Conservation (phyloP, 2,888 invertebrate species). For the Labia minor region DNA sequence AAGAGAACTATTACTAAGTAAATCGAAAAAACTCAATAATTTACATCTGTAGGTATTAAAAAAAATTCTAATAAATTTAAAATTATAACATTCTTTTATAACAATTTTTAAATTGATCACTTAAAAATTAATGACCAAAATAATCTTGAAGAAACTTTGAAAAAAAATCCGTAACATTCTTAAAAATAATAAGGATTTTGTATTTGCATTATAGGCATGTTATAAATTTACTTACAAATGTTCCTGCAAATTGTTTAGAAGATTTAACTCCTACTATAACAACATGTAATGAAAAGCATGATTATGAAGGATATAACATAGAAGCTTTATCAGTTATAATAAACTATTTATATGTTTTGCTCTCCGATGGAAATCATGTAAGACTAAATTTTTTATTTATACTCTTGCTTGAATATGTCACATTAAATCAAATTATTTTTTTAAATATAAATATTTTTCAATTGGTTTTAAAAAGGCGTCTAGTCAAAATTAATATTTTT, state of each 20-base stretch:
- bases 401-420: not conserved
- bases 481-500: too few relatives aligned
- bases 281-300: constrained; percentile 37
- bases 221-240: constrained; percentile 71
- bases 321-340: constrained; percentile 63
- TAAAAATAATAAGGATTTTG: too few relatives aligned
- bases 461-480: too few relatives aligned
- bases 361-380: constrained; percentile 39
- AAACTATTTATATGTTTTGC: constrained; percentile 52
- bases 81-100: too few relatives aligned
- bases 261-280: constrained; percentile 52
- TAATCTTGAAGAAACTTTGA: too few relatives aligned
- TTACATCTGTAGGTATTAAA: constrained; percentile 43
- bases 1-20: constrained; percentile 54
- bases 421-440: too few relatives aligned
- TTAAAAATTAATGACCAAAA: too few relatives aligned
- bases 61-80: not conserved
- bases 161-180: too few relatives aligned
- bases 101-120: too few relatives aligned
- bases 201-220: constrained; percentile 62
- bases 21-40: constrained; percentile 52
- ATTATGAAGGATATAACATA: constrained; percentile 65
- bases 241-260: constrained; percentile 62
- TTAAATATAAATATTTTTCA: too few relatives aligned
- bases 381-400: constrained; percentile 25